Percentiles rank a stretch among this genome's conserved stretches.
Conservation (phyloP, 2,113 vertebrate genomes). For the Podocnemis expansa region DNA sequence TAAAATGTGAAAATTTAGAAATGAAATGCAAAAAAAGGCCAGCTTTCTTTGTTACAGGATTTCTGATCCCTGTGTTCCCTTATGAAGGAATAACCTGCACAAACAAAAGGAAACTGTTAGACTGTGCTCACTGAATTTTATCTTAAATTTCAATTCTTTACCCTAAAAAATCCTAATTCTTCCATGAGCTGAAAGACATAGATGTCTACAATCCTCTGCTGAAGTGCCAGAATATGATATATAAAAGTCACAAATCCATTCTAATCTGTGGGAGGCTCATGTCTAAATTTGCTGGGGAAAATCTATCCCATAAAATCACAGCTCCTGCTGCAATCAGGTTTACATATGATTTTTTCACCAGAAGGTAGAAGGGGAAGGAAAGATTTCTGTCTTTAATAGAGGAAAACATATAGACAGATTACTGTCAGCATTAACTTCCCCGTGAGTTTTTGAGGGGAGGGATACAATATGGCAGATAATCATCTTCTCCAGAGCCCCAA, state of each 20-base stretch:
- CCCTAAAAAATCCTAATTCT: background rate
- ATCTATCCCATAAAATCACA: background rate
- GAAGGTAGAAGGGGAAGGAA: background rate
- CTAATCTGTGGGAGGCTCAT: background rate
- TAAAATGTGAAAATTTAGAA: background rate
- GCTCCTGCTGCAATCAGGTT: background rate
- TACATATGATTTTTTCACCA: background rate
- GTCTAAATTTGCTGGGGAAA: background rate
- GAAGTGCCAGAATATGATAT: background rate
- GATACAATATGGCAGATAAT: background rate
- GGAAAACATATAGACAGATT: background rate
- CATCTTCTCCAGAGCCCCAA: background rate
- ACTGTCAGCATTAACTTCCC: background rate
- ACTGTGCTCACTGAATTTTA: background rate
- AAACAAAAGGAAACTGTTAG: background rate
- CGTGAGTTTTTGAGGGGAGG: background rate
- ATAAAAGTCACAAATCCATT: background rate
- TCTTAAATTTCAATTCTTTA: background rate
- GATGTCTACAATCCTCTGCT: accelerated
- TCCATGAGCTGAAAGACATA: background rate
- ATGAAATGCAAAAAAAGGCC: background rate
- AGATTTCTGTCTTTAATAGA: background rate
- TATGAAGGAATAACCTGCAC: background rate
- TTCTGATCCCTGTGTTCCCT: background rate
- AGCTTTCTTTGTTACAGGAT: background rate